Conservation (phyloP, 2,888 invertebrate genomes). For the Tipula confusa region DNA sequence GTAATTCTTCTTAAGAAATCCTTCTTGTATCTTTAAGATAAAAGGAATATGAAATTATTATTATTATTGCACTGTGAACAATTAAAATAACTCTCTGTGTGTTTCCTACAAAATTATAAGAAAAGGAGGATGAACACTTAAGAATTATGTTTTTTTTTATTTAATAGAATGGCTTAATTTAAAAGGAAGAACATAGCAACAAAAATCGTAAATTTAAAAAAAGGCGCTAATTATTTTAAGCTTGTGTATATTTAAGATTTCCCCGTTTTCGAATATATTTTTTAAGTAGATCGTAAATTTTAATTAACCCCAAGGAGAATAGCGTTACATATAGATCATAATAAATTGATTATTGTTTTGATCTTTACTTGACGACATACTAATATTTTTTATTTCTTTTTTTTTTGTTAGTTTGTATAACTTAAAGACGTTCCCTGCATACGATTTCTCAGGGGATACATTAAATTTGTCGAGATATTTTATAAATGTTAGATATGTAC, state of each 20-base stretch:
- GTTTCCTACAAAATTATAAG: neutral
- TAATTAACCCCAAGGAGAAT: constrained; percentile 8
- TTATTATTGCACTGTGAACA: constrained; percentile 13
- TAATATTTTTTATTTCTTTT: neutral
- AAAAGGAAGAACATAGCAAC: neutral
- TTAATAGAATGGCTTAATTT: neutral
- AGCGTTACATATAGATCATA: constrained; percentile 9
- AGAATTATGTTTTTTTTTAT: neutral
- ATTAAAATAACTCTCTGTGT: neutral
- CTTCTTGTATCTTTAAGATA: neutral
- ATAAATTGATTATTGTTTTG: constrained; percentile 12
- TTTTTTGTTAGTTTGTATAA: neutral
- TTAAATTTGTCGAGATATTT: neutral
- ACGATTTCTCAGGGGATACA: neutral
- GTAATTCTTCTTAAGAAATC: constrained; percentile 3
- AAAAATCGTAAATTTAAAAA: neutral
- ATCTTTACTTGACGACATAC: neutral
- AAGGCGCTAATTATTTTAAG: neutral
- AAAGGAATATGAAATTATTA: neutral
- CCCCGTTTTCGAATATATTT: neutral
- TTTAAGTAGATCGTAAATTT: constrained; percentile 25
- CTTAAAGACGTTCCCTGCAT: neutral
- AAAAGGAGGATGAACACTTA: neutral
- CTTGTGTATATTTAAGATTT: neutral
- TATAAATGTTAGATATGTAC: neutral